Conservation (phyloP, 2,888 invertebrate species). For the Metopia argyrocephala region DNA sequence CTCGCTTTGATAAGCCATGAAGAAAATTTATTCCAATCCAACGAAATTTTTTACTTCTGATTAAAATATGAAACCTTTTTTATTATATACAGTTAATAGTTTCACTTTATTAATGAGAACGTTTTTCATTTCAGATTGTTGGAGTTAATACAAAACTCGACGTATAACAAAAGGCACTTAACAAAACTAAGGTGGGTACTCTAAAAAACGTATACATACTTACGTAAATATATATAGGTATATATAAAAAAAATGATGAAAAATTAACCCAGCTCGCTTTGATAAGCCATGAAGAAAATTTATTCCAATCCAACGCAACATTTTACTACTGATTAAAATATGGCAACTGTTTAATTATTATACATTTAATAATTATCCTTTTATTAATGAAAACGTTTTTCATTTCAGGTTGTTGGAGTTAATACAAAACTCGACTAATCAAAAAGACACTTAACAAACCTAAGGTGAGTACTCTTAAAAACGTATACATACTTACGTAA, state of each 20-base stretch:
- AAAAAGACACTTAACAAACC: too few relatives aligned
- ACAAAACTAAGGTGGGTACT: too few relatives aligned
- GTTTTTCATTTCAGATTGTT: conserved; percentile 2
- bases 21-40: conserved; percentile 69
- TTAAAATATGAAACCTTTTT: neutral
- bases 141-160: too few relatives aligned
- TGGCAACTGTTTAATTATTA: neutral
- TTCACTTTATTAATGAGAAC: neutral
- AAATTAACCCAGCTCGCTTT: conserved; percentile 71
- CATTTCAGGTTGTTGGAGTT: neutral
- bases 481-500: too few relatives aligned
- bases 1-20: conserved; percentile 72
- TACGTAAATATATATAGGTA: neutral
- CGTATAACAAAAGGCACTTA: too few relatives aligned
- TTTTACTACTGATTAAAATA: conserved; percentile 27
- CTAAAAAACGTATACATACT: too few relatives aligned
- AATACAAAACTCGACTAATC: too few relatives aligned
- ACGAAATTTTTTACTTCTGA: conserved; percentile 66
- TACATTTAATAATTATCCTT: neutral
- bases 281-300: conserved; percentile 70
- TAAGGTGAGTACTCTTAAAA: too few relatives aligned
- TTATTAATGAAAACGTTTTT: conserved; percentile 4
- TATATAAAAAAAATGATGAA: conserved; percentile 63
- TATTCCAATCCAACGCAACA: conserved; percentile 32
- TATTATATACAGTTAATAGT: neutral